These are phyloP conservation scores for Operophtera brumata DNA, from an alignment of 2,888 invertebrate genomes.

Conservation along the genomic window DNA sequence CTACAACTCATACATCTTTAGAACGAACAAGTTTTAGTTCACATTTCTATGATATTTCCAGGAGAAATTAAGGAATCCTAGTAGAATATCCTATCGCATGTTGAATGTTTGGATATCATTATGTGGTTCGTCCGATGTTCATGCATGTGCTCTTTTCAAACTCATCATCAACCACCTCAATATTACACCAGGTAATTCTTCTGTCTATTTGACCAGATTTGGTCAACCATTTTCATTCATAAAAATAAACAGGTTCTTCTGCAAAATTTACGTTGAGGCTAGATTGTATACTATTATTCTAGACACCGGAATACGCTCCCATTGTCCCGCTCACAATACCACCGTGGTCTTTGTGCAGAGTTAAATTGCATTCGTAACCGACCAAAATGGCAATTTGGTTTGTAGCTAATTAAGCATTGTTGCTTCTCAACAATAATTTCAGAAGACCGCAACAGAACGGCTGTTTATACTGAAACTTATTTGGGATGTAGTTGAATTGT, in stretches of 20 bases:
- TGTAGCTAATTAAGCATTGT: conserved; percentile 25
- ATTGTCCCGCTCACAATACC: conserved; percentile 29
- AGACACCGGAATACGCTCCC: conserved; percentile 11
- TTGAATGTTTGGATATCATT: no score
- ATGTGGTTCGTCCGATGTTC: no score
- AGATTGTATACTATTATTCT: conserved; percentile 8
- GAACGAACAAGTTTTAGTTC: background rate
- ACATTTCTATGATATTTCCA: background rate
- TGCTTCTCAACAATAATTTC: conserved; percentile 16
- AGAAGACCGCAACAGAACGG: conserved; percentile 3
- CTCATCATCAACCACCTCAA: no score
- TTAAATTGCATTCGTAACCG: conserved; percentile 27
- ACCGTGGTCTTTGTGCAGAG: conserved; percentile 26
- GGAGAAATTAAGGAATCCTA: no score
- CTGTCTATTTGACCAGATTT: no score
- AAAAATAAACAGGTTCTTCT: conserved; percentile 6
- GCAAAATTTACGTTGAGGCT: conserved; percentile 13
- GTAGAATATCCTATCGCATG: no score
- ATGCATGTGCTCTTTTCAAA: no score
- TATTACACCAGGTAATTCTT: no score
- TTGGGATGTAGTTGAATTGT: background rate
- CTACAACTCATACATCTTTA: background rate
- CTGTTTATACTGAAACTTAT: background rate
- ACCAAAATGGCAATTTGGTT: conserved; percentile 32
- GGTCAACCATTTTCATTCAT: no score